Evolutionary conservation across 2,113 vertebrate species (phyloP).

Genomic region (Octodon degus): DNA sequence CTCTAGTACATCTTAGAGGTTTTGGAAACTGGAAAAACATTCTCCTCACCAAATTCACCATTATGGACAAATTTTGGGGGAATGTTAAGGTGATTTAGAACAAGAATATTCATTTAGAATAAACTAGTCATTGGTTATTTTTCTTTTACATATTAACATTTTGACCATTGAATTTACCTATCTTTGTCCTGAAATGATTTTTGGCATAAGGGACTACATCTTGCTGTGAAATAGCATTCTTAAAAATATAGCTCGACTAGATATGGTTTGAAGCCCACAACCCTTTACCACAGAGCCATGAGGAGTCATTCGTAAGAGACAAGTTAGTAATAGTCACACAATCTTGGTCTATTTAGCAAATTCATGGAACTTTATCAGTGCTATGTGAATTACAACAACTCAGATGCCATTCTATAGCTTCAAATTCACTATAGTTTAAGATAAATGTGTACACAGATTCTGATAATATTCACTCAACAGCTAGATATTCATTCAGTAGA

Average conservation of each 20-base stretch:
- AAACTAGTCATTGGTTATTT: not conserved
- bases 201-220: not conserved
- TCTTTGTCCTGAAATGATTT: not conserved
- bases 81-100: constrained; percentile 5
- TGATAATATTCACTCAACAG: constrained; percentile 12
- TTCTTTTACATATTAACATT: not conserved
- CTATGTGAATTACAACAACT: not conserved
- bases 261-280: not conserved
- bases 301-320: not conserved
- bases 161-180: not conserved
- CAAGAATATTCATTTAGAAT: not conserved
- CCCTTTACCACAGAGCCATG: not conserved
- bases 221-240: not conserved
- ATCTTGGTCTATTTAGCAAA: not conserved
- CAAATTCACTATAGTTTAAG: not conserved
- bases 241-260: not conserved
- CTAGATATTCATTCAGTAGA: constrained; percentile 17
- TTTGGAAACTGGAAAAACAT: constrained; percentile 20
- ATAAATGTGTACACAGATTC: not conserved
- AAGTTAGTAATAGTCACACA: not conserved
- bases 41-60: constrained; percentile 22
- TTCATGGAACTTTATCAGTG: not conserved
- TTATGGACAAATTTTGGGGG: constrained; percentile 34
- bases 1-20: not conserved
- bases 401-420: not conserved